Base-by-base conservation (phyloP, 1,140 invertebrate species). In the Penaeus chinensis region DNA sequence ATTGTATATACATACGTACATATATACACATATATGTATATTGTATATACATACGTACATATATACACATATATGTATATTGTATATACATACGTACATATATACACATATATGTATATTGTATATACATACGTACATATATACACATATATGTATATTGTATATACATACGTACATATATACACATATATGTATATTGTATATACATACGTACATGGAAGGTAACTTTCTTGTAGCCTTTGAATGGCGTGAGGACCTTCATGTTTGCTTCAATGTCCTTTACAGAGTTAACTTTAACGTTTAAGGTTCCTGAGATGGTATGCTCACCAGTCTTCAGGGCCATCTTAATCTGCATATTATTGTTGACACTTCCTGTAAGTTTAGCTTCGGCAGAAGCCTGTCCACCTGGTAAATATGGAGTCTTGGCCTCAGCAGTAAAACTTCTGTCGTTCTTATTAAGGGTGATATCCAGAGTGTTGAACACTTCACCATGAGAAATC, bases 361-460 rank as follows among this genome's bases (percentile, higher is more conserved):
- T 74, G 27, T 32, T 22, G 20, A 74, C 42, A 19, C 37, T 37
- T n/a, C 71, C 71, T 37, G 22, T 74, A 5, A 74, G 27, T 74
- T 74, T 27, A 27, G 27, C 71, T 27, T 74, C 24, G 1, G 27
- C 71, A 10, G 27, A 37, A 37, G 24, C 71, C 24, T 32, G 27
- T 74, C 71, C 71, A 74, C 24, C n/a, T n/a, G 71, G 71, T n/a
- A 74, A n/a, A 11, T 32, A 74, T 19, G 71, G 71, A 74, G 71
- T 32, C 18, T 27, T 74, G n/a, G 42, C 42, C n/a, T 74, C 71
- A n/a, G 42, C 71, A 74, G 5, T 27, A 20, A 74, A 74, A 74
- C 42, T 74, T 19, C 71, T 32, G 24, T 19, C 42, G 7, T 27
- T 37, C 13, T 16, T 74, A 7, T 74, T 37, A 10, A 32, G n/a